Conservation (phyloP, 2,797 vertebrate species). For the Ptychadena robeensis region DNA sequence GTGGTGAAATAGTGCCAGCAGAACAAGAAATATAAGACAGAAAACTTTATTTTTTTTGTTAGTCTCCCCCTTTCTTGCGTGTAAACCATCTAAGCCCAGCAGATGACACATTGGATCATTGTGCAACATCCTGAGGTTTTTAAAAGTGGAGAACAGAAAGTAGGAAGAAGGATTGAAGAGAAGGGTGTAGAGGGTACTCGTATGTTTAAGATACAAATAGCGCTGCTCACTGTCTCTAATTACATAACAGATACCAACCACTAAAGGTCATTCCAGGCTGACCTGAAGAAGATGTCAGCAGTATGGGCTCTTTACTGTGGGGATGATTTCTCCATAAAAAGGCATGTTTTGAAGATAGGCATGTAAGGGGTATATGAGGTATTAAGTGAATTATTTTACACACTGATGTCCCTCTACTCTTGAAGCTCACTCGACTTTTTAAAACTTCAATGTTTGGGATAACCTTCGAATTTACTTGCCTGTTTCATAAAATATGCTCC, state of each 20-base stretch:
- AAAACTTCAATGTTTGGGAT: too few relatives aligned
- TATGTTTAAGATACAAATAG: constrained; percentile 10
- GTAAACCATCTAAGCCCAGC: background rate
- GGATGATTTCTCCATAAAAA: constrained; percentile 2
- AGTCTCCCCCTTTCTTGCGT: constrained; percentile 7
- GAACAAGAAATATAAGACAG: background rate
- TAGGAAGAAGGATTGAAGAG: constrained; percentile 41
- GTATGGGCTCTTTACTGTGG: background rate
- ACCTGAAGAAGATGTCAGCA: background rate
- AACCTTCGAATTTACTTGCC: too few relatives aligned
- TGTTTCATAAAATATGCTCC: too few relatives aligned
- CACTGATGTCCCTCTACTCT: background rate
- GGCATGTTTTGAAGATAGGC: background rate
- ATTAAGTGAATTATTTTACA: background rate
- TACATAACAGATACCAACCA: constrained; percentile 7
- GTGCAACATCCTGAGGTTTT: constrained; percentile 58
- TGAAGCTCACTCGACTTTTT: too few relatives aligned
- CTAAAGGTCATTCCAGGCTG: constrained; percentile 16
- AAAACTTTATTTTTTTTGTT: background rate
- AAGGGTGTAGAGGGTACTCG: constrained; percentile 36
- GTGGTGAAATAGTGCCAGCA: background rate
- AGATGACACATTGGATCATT: constrained; percentile 38
- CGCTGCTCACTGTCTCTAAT: background rate
- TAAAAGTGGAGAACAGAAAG: constrained; percentile 50
- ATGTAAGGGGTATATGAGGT: background rate